Percentiles rank a stretch among this genome's conserved stretches.
Evolutionary conservation across 2,797 vertebrate genomes (phyloP).

Genomic region (Xyrichtys novacula): DNA sequence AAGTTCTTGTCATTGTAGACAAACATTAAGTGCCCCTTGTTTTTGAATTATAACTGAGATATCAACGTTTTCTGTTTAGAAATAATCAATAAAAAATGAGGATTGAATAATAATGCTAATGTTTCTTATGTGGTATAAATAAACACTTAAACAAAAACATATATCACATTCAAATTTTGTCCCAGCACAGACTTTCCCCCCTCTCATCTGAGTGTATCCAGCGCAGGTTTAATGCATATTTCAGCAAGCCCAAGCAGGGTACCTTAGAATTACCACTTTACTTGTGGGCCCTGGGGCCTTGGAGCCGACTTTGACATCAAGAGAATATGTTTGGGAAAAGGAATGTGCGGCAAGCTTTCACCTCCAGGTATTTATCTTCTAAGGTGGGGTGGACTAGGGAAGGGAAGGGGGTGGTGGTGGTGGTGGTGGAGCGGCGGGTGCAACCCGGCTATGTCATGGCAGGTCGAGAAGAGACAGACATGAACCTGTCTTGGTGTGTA

Average conservation of each 20-base stretch:
- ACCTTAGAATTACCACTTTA: slow-evolving; percentile 93
- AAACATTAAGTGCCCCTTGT: slow-evolving; percentile 22
- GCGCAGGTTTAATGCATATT: slow-evolving; percentile 96
- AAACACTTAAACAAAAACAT: slow-evolving; percentile 59
- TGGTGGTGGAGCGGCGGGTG: slow-evolving; percentile 63
- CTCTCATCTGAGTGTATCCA: slow-evolving; percentile 84
- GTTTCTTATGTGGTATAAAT: slow-evolving; percentile 34
- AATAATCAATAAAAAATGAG: not conserved
- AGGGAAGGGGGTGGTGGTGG: slow-evolving; percentile 40
- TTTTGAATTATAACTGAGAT: slow-evolving; percentile 25
- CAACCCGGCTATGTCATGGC: slow-evolving; percentile 83
- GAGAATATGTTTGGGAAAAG: slow-evolving; percentile 93
- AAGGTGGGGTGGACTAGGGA: slow-evolving; percentile 81
- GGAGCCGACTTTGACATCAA: slow-evolving; percentile 94
- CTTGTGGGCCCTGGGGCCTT: slow-evolving; percentile 91
- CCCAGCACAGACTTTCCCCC: slow-evolving; percentile 79
- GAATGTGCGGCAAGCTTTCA: slow-evolving; percentile 96
- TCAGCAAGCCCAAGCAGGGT: slow-evolving; percentile 96
- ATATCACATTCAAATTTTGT: slow-evolving; percentile 61
- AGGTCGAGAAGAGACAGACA: slow-evolving; percentile 78
- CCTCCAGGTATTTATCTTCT: slow-evolving; percentile 96
- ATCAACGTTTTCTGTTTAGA: slow-evolving; percentile 3
- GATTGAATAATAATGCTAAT: not conserved
- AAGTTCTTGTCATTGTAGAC: slow-evolving; percentile 35
- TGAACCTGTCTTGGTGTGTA: slow-evolving; percentile 71